These are phyloP conservation scores for Ligdia adustata DNA, from an alignment of 2,888 invertebrate genomes.

Conservation along the genomic window DNA sequence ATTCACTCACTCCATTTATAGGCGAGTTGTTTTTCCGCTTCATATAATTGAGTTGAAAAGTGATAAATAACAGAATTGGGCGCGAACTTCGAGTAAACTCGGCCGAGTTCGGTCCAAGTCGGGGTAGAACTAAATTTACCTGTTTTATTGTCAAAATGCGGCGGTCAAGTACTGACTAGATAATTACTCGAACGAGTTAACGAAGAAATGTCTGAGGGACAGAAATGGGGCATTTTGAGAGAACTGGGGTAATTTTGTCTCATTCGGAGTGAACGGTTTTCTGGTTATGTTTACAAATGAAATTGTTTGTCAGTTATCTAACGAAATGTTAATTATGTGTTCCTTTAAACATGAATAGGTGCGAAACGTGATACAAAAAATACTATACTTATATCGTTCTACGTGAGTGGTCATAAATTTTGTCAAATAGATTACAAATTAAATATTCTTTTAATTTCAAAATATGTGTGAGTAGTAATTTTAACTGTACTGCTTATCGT, in stretches of 20 bases:
- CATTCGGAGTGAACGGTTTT: too few relatives aligned
- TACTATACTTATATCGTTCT: too few relatives aligned
- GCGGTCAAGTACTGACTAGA: conserved; percentile 28
- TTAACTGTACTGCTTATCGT: too few relatives aligned
- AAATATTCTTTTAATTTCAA: too few relatives aligned
- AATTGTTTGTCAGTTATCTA: too few relatives aligned
- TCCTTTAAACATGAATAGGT: too few relatives aligned
- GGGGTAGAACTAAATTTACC: conserved; percentile 40
- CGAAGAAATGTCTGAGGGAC: conserved; percentile 27
- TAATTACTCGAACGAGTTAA: conserved; percentile 31
- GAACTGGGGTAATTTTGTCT: neutral
- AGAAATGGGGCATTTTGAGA: conserved; percentile 7
- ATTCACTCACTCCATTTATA: conserved; percentile 25
- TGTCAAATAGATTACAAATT: too few relatives aligned
- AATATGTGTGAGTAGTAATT: too few relatives aligned
- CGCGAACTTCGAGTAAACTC: conserved; percentile 38
- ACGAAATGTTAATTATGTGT: too few relatives aligned
- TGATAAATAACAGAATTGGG: conserved; percentile 35
- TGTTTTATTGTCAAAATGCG: conserved; percentile 33
- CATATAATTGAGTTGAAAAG: conserved; percentile 36
- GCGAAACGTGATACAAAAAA: too few relatives aligned
- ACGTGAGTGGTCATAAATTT: too few relatives aligned
- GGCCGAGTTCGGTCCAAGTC: conserved; percentile 22
- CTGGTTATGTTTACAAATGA: too few relatives aligned
- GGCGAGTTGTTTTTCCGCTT: conserved; percentile 26